phyloP scores from a whole-genome alignment of 2,888 invertebrate genomes.

The Acrobeloides nanus region DNA sequence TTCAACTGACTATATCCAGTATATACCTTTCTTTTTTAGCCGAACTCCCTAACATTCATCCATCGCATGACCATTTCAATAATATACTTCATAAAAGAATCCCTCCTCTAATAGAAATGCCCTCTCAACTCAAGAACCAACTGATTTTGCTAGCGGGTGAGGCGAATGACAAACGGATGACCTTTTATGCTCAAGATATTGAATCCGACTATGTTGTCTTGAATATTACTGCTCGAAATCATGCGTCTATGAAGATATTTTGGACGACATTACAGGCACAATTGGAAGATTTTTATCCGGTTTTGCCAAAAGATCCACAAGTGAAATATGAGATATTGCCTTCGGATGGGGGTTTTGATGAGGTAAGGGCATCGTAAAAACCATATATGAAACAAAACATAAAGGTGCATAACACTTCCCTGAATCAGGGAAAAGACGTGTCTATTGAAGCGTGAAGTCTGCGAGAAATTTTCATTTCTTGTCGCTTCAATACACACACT shows the following conservation, averaged over 20 bases:
- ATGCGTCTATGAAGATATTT: slow-evolving; percentile 18
- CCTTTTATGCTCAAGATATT: slow-evolving; percentile 26
- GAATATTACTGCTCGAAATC: slow-evolving; percentile 14
- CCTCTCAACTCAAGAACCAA: slow-evolving; percentile 6
- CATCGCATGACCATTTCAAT: slow-evolving; percentile 19
- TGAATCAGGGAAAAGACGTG: too few species aligned
- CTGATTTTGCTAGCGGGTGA: slow-evolving; percentile 35
- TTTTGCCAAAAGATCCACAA: slow-evolving; percentile 30
- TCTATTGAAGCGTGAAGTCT: too few species aligned
- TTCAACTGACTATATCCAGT: slow-evolving; percentile 1
- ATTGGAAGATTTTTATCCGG: slow-evolving; percentile 34
- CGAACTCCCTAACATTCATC: slow-evolving; percentile 20
- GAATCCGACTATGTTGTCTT: slow-evolving; percentile 24
- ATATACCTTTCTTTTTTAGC: slow-evolving; percentile 18
- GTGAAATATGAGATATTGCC: background rate
- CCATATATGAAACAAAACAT: too few species aligned
- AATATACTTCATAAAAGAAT: slow-evolving; percentile 20
- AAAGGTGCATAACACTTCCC: too few species aligned
- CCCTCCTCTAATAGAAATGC: slow-evolving; percentile 18
- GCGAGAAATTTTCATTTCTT: too few species aligned
- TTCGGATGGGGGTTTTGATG: too few species aligned
- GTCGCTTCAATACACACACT: too few species aligned
- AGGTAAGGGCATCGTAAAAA: too few species aligned
- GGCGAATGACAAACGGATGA: slow-evolving; percentile 35
- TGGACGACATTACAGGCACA: slow-evolving; percentile 17